Percentiles rank a stretch among this genome's conserved stretches.
Conservation (phyloP, 2,113 vertebrate genomes). For the Tachysurus fulvidraco region DNA sequence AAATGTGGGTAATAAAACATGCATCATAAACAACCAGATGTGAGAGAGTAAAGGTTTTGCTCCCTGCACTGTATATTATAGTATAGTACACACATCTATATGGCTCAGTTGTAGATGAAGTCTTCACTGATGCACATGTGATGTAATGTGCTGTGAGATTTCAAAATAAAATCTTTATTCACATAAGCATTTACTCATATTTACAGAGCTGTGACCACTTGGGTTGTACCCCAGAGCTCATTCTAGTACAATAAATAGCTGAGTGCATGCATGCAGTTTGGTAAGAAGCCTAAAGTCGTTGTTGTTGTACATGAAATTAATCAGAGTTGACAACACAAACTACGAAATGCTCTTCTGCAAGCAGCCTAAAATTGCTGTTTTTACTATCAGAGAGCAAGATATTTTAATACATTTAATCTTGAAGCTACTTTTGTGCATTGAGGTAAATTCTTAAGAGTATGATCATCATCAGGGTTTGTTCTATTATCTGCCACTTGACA, state of each 20-base stretch:
- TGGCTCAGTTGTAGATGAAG: neutral
- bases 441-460: conserved; percentile 3
- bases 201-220: neutral
- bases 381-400: neutral
- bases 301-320: neutral
- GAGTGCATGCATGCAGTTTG: neutral
- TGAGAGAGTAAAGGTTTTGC: neutral
- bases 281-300: neutral
- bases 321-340: neutral
- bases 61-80: neutral
- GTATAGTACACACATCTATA: neutral
- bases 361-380: neutral
- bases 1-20: neutral
- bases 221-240: neutral
- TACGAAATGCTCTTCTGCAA: neutral
- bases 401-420: neutral
- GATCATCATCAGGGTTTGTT: neutral
- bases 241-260: neutral
- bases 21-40: neutral
- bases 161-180: neutral
- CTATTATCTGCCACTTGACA: conserved; percentile 7
- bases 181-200: neutral
- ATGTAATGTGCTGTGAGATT: neutral
- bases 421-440: neutral
- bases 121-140: neutral